These are phyloP conservation scores for Eulemur rufifrons DNA, from an alignment of 2,113 vertebrate genomes.

Conservation along the genomic window DNA sequence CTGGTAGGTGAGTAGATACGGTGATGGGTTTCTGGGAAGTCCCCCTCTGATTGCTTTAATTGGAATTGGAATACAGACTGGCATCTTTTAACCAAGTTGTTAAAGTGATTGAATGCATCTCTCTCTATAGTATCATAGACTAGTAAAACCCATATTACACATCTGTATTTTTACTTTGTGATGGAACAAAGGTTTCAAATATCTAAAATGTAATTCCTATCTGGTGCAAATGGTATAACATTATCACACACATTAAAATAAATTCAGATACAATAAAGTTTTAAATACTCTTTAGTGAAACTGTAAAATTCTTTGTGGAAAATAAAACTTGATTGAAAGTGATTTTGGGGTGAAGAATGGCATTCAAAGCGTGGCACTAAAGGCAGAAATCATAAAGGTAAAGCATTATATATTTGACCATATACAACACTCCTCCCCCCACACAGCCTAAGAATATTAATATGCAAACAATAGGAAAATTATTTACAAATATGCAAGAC, in stretches of 20 bases:
- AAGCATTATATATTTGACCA: not conserved
- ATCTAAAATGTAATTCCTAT: not conserved
- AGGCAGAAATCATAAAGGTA: not conserved
- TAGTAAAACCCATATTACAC: too few relatives aligned
- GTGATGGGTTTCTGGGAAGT: not conserved
- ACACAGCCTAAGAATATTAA: not conserved
- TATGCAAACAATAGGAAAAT: not conserved
- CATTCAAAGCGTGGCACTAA: not conserved
- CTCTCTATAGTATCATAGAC: too few relatives aligned
- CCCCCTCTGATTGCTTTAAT: not conserved
- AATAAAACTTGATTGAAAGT: not conserved
- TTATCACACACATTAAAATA: not conserved
- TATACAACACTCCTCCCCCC: not conserved
- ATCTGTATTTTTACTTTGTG: too few relatives aligned
- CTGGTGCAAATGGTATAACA: not conserved
- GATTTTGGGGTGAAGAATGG: not conserved
- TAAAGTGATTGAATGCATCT: not conserved
- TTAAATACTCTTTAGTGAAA: not conserved
- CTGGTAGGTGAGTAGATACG: not conserved
- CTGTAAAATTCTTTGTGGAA: not conserved
- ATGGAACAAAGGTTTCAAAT: not conserved
- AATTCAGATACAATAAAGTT: not conserved
- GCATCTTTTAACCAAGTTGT: not conserved
- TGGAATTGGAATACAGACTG: not conserved
- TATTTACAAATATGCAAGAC: not conserved